Conservation (phyloP, 1,140 invertebrate genomes). For the Megalopta genalis region DNA sequence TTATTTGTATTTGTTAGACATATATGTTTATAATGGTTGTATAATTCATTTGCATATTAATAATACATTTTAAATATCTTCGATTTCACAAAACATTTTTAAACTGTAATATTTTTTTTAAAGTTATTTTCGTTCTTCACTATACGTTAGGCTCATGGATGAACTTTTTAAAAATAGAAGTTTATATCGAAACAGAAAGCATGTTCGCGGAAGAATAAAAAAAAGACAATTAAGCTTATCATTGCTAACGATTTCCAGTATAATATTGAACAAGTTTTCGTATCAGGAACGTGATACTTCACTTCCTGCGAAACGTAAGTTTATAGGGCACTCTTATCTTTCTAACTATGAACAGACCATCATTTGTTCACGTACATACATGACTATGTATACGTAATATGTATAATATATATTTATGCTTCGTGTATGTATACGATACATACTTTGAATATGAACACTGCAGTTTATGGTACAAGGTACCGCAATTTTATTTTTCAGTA, state of each 20-base stretch:
- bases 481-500: constrained; percentile 20
- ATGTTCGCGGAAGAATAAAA: background rate
- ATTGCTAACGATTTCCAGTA: background rate
- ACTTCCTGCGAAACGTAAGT: constrained; percentile 33
- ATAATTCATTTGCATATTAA: constrained; percentile 17
- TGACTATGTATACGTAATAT: constrained; percentile 54
- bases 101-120: constrained; percentile 8
- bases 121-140: constrained; percentile 4
- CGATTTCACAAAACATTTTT: constrained; percentile 18
- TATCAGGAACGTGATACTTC: constrained; percentile 20
- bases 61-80: constrained; percentile 26
- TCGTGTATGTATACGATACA: constrained; percentile 48
- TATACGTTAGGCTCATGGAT: constrained; percentile 34
- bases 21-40: constrained; percentile 16
- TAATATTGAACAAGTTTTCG: constrained; percentile 15
- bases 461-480: constrained; percentile 54
- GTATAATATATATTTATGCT: constrained; percentile 53
- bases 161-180: constrained; percentile 18
- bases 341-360: constrained; percentile 50
- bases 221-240: constrained; percentile 2
- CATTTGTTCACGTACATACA: constrained; percentile 53
- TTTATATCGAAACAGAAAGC: constrained; percentile 6
- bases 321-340: constrained; percentile 58
- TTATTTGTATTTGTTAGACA: background rate
- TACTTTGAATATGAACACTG: constrained; percentile 62